phyloP scores from a whole-genome alignment of 2,113 vertebrate genomes.

The Pionites leucogaster region DNA sequence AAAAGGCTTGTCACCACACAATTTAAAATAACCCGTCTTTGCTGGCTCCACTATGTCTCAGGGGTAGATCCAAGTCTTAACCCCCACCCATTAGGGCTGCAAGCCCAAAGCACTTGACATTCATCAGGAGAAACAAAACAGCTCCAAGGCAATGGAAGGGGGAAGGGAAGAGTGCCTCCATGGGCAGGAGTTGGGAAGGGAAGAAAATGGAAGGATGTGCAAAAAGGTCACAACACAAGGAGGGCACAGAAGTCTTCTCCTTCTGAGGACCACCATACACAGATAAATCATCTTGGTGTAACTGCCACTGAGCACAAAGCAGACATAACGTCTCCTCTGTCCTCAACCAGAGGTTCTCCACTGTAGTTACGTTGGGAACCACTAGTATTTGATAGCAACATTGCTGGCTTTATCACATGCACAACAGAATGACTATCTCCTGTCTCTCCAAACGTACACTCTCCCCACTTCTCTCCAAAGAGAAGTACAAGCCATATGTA shows the following conservation, averaged over 20 bases:
- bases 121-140: not conserved
- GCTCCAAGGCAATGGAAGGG: not conserved
- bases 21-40: slow-evolving; percentile 42
- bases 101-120: not conserved
- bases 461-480: not conserved
- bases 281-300: not conserved
- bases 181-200: not conserved
- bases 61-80: slow-evolving; percentile 40
- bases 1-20: slow-evolving; percentile 18
- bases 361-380: not conserved
- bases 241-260: not conserved
- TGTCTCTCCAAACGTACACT: not conserved
- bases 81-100: not conserved
- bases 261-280: not conserved
- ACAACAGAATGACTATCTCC: not conserved
- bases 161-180: not conserved
- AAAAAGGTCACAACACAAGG: not conserved
- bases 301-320: not conserved
- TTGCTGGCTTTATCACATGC: not conserved
- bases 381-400: not conserved
- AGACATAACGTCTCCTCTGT: not conserved
- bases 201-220: not conserved
- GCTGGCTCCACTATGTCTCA: slow-evolving; percentile 42
- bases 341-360: not conserved
- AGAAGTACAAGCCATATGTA: not conserved